Evolutionary conservation across 2,888 invertebrate genomes (phyloP), one percentile per base, ranked within the genome.

Genomic region (Melinaea menophilus): DNA sequence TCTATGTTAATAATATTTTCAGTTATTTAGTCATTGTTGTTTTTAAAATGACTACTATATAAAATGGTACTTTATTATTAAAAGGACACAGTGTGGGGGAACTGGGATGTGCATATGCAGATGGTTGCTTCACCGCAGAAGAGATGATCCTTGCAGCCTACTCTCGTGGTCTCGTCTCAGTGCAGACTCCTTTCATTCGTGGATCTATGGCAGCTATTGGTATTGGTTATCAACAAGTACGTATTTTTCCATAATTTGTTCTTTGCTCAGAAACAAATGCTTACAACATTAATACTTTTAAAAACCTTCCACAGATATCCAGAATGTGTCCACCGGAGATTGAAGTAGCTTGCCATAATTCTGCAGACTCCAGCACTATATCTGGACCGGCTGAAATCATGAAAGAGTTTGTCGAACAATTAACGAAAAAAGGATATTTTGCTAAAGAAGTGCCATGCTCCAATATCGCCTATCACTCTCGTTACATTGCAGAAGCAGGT

Each of bases 51-150:
- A n/a, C 22, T 22, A 1, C 22, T 22, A 34, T 13, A 5, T 5
- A 12, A 9, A 12, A 33, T 1, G 12, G 46, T 41, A 37, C 5
- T 13, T 48, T 46, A 41, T 7, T 35, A 47, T 51, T 61, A 57
- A 9, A 62, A 91, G 97, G 99, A 0, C 98, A 98, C 81, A 98
- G 98, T 33, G 95, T 97, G 0, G 99, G 99, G 34, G 99, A 99
- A 82, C 88, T 98, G 35, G 98, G 96, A 0, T 98, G 98, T 80
- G 98, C 96, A 0, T 99, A 99, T 81, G 98, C 97, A 2, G 99
- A 99, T 80, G 97, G 96, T 0, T 95, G 96, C 69, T 92, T 98
- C 64, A 95, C 97, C 0, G 93, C 94, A 0, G 95, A 97, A 75
- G 95, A 98, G 84, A 95, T 95, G 89, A 94, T 98, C 56, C 81